Evolutionary conservation across 2,797 vertebrate species (phyloP).

Genomic region (Myiothlypis coronata): DNA sequence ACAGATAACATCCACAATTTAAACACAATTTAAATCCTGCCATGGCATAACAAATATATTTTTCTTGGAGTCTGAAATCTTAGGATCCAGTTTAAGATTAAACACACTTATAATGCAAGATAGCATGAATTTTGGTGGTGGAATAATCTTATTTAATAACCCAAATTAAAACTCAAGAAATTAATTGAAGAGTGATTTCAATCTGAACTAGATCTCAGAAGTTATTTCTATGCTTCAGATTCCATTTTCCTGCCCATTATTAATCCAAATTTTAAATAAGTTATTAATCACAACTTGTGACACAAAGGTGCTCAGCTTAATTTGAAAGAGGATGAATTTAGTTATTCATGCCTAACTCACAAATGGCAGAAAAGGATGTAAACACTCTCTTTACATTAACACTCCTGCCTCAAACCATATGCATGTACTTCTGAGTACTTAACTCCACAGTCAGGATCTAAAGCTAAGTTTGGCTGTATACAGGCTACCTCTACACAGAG

Average conservation of each 20-base stretch:
- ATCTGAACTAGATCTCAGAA: not conserved
- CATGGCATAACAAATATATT: not conserved
- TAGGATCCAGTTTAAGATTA: not conserved
- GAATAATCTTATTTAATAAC: not conserved
- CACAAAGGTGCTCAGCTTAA: not conserved
- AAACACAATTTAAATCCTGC: slow-evolving; percentile 11
- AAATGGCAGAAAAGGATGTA: not conserved
- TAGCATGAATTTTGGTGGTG: not conserved
- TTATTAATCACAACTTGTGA: not conserved
- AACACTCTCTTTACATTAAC: not conserved
- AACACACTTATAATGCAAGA: not conserved
- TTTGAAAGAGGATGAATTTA: not conserved
- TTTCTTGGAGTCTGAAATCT: not conserved
- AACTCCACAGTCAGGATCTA: not conserved
- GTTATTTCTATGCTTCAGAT: not conserved
- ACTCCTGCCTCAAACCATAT: not conserved
- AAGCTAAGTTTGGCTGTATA: not conserved
- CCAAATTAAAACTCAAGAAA: not conserved
- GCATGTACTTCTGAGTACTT: not conserved
- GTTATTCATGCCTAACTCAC: not conserved
- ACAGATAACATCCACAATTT: slow-evolving; percentile 71
- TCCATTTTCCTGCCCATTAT: not conserved
- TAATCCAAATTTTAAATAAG: not conserved
- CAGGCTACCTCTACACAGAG: accelerated
- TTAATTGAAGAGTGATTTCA: not conserved